Percentiles rank a stretch among this genome's conserved stretches.
phyloP scores from a whole-genome alignment of 2,888 invertebrate genomes.

The Minunthozetes semirufus region DNA sequence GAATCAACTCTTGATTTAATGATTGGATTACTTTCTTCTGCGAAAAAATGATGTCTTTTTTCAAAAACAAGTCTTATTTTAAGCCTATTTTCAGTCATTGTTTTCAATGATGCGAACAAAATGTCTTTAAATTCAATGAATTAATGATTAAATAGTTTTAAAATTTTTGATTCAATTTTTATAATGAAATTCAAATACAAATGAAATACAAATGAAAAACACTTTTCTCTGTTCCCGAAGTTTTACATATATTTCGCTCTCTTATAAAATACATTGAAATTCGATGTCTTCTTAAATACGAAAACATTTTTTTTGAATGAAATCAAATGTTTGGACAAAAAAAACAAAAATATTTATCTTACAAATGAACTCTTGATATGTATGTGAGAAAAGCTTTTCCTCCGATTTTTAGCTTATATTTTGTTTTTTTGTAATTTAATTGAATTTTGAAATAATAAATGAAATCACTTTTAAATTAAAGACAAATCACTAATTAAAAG shows the following conservation, averaged over 20 bases:
- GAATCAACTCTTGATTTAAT: too few relatives aligned
- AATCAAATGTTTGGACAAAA: background rate
- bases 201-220: too few relatives aligned
- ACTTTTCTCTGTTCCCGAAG: constrained; percentile 12
- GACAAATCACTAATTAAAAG: background rate
- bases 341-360: background rate
- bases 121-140: background rate
- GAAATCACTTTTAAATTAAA: background rate
- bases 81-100: background rate
- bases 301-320: background rate
- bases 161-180: background rate
- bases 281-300: background rate
- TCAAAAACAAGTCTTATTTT: background rate
- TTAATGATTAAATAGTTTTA: background rate
- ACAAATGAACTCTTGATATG: background rate
- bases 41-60: background rate
- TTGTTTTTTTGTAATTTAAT: constrained; percentile 15
- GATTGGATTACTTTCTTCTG: too few relatives aligned
- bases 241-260: background rate
- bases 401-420: constrained; percentile 19
- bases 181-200: background rate
- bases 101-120: constrained; percentile 9
- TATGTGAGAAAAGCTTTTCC: background rate
- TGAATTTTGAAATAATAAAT: constrained; percentile 4
- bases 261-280: background rate